A percentile compares a stretch with the other conserved stretches of the same genome.
Conservation (phyloP, 2,888 invertebrate species). For the Leptinotarsa juncta region DNA sequence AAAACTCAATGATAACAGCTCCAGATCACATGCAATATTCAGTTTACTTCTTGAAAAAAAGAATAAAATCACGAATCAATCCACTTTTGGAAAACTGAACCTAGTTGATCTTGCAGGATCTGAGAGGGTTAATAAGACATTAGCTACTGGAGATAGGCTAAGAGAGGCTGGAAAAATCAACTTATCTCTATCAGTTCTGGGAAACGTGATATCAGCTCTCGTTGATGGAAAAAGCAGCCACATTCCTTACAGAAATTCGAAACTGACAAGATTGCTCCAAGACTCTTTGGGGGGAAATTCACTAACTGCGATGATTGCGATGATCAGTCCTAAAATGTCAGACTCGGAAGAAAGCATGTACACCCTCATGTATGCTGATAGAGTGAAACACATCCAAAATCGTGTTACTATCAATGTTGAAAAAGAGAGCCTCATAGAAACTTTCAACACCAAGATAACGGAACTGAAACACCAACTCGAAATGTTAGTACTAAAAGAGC, state of each 20-base stretch:
- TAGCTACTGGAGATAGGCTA: constrained; percentile 87
- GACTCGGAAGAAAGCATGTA: constrained; percentile 96
- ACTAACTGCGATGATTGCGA: constrained; percentile 93
- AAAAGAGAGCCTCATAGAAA: constrained; percentile 84
- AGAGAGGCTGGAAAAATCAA: constrained; percentile 98
- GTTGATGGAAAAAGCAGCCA: constrained; percentile 96
- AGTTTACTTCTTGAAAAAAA: constrained; percentile 96
- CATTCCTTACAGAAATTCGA: constrained; percentile 96
- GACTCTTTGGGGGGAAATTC: constrained; percentile 96
- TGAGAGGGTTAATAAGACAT: constrained; percentile 95
- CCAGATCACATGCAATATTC: constrained; percentile 96
- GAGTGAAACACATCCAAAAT: constrained; percentile 96
- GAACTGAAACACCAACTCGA: constrained; percentile 76
- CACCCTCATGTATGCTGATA: constrained; percentile 93
- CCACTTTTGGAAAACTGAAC: constrained; percentile 93
- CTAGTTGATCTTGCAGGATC: constrained; percentile 96
- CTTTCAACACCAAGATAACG: constrained; percentile 86
- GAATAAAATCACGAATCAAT: constrained; percentile 80
- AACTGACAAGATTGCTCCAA: constrained; percentile 92
- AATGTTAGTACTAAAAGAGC: constrained; percentile 67
- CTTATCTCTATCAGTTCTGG: constrained; percentile 92
- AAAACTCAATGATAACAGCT: constrained; percentile 94
- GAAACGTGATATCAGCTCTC: constrained; percentile 96
- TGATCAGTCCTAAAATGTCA: constrained; percentile 89
- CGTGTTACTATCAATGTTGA: constrained; percentile 94